A percentile compares a stretch with the other conserved stretches of the same genome.
Conservation (phyloP, 2,113 vertebrate species). For the Marcusenius ussheri region DNA sequence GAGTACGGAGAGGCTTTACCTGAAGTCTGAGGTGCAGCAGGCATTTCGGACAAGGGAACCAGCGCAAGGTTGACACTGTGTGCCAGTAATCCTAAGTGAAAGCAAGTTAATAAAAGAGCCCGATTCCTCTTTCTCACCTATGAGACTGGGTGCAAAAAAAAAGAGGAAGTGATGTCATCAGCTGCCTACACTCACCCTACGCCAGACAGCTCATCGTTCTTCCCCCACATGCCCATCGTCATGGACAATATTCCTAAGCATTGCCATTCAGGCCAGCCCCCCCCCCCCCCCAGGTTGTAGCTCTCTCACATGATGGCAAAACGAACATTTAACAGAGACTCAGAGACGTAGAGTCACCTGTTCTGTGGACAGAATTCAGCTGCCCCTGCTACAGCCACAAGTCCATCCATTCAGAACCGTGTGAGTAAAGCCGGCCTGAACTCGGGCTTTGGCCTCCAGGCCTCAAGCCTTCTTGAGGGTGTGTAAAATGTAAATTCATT, state of each 20-base stretch:
- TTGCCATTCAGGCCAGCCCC: not conserved
- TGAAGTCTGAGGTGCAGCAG: not conserved
- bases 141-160: conserved; percentile 54
- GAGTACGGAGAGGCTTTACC: conserved; percentile 14
- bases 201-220: not conserved
- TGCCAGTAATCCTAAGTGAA: conserved; percentile 31
- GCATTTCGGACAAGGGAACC: not conserved
- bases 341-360: not conserved
- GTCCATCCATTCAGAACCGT: not conserved
- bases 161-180: conserved; percentile 42
- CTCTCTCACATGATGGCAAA: not conserved
- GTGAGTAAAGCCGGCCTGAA: not conserved
- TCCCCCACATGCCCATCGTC: not conserved
- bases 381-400: not conserved
- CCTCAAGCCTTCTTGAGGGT: not conserved
- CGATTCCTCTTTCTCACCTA: conserved; percentile 59
- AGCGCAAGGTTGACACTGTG: not conserved
- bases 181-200: not conserved
- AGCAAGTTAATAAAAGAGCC: conserved; percentile 39
- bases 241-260: not conserved
- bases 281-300: not conserved
- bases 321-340: not conserved
- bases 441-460: not conserved
- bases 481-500: not conserved
- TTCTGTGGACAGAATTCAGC: not conserved